phyloP scores from a whole-genome alignment of 2,888 invertebrate species.

The Byasa hedistus region DNA sequence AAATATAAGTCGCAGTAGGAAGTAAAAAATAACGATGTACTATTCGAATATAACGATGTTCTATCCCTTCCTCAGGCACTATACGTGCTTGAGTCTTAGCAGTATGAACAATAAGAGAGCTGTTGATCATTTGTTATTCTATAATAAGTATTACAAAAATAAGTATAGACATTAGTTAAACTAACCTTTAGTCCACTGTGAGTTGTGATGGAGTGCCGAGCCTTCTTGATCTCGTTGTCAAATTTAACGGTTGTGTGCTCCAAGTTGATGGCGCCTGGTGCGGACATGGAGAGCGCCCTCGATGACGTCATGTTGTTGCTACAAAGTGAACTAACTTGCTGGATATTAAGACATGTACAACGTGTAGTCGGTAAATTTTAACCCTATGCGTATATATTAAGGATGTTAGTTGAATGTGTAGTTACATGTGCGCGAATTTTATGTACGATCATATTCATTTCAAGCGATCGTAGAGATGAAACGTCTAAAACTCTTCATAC shows the following conservation, averaged over 20 bases:
- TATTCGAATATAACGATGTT: no score
- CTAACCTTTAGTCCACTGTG: conserved; percentile 64
- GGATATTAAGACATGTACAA: neutral
- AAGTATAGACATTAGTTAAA: neutral
- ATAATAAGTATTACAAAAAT: no score
- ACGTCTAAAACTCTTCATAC: neutral
- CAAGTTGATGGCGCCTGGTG: conserved; percentile 91
- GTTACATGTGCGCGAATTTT: conserved; percentile 1
- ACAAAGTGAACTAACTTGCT: conserved; percentile 26
- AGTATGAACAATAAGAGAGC: no score
- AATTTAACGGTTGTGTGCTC: conserved; percentile 87
- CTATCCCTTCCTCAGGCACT: no score
- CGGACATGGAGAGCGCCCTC: conserved; percentile 89
- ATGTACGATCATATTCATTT: conserved; percentile 3
- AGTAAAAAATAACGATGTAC: no score
- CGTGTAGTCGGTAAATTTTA: neutral
- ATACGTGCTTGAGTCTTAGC: no score
- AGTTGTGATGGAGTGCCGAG: conserved; percentile 72
- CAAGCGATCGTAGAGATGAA: neutral
- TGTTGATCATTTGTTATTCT: no score
- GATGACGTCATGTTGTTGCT: conserved; percentile 85
- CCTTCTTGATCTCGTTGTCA: conserved; percentile 79
- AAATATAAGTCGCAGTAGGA: no score
- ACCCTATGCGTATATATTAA: conserved; percentile 1
- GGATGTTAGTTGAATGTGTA: conserved; percentile 7